Base-by-base conservation (phyloP, 2,888 invertebrate species). In the Spicauda simplicius region DNA sequence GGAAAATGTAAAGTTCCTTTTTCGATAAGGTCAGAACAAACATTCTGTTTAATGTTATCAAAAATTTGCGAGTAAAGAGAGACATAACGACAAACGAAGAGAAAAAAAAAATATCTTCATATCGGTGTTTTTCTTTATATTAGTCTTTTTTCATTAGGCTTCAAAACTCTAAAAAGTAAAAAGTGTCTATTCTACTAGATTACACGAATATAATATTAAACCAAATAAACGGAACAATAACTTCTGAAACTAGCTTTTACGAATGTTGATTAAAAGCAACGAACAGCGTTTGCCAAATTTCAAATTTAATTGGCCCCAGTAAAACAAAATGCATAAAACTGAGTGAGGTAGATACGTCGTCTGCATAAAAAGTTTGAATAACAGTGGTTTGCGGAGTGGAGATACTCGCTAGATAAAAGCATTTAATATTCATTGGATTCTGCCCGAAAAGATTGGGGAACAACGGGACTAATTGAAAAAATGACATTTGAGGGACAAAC, bases 381-480 rank as follows among this genome's bases (percentile, higher is more conserved):
- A 59, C 50, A 62, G 64, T 37, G 58, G 60, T 16, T 53, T 55
- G n/a, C 16, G n/a, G 48, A 48, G 16, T 48, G 48, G 48, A 69
- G 67, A 70, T 68, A 68, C 63, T 65, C 45, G 55, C 59, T 52
- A 45, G 68, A 69, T 69, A 69, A 69, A 57, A 68, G 66, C 64
- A 61, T 69, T 72, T 72, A 72, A 72, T 72, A 72, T 72, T 72
- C 72, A 72, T 72, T 71, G 72, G 68, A 71, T 66, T 68, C 66
- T 66, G 71, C 69, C 69, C 62, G 66, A 69, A 67, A 68, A 71
- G 48, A 69, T 72, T 65, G 69, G 58, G 64, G 56, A 68, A 57
- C 68, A 58, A 61, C 55, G 68, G 45, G 58, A 64, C 67, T 64
- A 56, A 69, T 69, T 67, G 56, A 69, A 65, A 69, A 69, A 65